Conservation (phyloP, 2,113 vertebrate species). For the Bos javanicus region DNA sequence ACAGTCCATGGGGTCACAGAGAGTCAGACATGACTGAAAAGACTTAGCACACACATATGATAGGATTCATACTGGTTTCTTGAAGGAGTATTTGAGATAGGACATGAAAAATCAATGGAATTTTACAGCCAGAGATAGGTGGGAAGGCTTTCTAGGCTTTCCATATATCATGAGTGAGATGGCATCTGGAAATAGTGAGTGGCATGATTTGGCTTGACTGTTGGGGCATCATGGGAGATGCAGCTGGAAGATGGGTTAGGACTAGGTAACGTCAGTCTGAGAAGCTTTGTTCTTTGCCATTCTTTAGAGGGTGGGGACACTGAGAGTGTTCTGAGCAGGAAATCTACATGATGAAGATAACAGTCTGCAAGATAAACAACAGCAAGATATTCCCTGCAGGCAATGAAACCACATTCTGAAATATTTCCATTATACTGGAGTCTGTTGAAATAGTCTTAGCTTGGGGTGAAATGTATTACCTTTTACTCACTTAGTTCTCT, state of each 20-base stretch:
- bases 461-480: background rate
- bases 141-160: background rate
- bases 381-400: background rate
- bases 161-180: background rate
- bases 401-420: background rate
- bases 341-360: background rate
- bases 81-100: background rate
- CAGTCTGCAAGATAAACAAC: background rate
- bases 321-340: background rate
- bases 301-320: background rate
- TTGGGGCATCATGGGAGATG: background rate
- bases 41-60: background rate
- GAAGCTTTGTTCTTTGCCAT: background rate
- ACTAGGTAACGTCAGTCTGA: background rate
- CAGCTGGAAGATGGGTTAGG: background rate
- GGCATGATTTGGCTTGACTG: no score
- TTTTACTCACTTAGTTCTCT: background rate
- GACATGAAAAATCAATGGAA: background rate
- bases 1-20: background rate
- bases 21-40: background rate
- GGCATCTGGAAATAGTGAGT: background rate
- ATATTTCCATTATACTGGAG: background rate
- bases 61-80: background rate
- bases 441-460: conserved; percentile 18
- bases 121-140: background rate